phyloP scores from a whole-genome alignment of 2,888 invertebrate species.

The Sinelater perroti region DNA sequence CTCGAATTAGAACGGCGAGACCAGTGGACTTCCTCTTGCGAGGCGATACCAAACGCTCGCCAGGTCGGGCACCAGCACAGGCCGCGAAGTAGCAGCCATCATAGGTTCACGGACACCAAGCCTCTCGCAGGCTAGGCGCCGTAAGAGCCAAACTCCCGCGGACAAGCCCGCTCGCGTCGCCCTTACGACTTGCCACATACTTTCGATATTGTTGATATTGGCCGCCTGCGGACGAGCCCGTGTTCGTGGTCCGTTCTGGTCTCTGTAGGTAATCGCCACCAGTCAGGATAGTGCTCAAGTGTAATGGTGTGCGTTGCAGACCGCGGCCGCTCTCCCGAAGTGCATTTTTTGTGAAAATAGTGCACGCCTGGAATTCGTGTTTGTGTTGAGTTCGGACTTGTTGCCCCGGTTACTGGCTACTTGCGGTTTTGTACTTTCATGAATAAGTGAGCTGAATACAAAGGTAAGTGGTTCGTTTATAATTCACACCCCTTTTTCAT shows the following conservation, averaged over 20 bases:
- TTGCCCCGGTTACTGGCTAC: slow-evolving; percentile 32
- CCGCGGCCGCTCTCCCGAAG: not conserved
- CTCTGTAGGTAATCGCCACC: slow-evolving; percentile 23
- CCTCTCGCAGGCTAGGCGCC: slow-evolving; percentile 37
- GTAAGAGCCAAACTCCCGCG: slow-evolving; percentile 44
- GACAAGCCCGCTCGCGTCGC: slow-evolving; percentile 37
- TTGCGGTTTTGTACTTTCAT: slow-evolving; percentile 23
- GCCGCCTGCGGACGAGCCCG: slow-evolving; percentile 28
- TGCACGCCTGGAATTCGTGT: slow-evolving; percentile 15
- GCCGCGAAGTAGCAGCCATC: slow-evolving; percentile 22
- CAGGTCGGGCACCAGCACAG: slow-evolving; percentile 15
- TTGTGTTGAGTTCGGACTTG: slow-evolving; percentile 32
- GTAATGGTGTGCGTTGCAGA: slow-evolving; percentile 6
- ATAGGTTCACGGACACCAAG: slow-evolving; percentile 49
- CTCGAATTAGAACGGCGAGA: too few relatives aligned
- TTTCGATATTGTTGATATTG: slow-evolving; percentile 48
- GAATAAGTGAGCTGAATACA: slow-evolving; percentile 25
- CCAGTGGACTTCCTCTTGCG: slow-evolving; percentile 23
- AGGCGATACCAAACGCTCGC: slow-evolving; percentile 1
- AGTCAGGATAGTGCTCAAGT: slow-evolving; percentile 15
- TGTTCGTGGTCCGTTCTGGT: slow-evolving; percentile 22
- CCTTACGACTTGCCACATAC: slow-evolving; percentile 45
- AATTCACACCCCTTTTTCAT: too few relatives aligned
- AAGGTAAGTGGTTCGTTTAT: slow-evolving; percentile 30
- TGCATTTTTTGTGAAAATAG: slow-evolving; percentile 23